phyloP scores from a whole-genome alignment of 2,888 invertebrate genomes.

The Pristionchus entomophagus region DNA sequence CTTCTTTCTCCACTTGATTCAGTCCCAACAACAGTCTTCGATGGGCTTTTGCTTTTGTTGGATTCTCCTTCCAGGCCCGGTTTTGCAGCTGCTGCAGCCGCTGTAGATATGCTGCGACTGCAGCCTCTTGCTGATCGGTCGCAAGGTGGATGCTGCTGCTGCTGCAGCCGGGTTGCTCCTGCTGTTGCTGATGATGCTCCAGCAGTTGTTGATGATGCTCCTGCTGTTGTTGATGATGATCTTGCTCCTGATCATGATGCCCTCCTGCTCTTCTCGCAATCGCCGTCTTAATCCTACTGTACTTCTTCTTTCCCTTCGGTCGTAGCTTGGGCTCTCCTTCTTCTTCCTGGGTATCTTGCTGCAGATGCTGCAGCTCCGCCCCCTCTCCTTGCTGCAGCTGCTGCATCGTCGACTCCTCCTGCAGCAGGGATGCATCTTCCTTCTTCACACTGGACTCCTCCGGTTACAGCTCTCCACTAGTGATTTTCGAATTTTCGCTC shows the following conservation, averaged over 20 bases:
- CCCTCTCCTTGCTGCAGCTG: neutral
- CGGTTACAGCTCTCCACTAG: neutral
- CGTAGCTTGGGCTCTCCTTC: neutral
- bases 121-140: neutral
- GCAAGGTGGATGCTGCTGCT: neutral
- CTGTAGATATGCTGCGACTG: slow-evolving; percentile 3
- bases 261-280: neutral
- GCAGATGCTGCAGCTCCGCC: neutral
- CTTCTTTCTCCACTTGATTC: slow-evolving; percentile 10
- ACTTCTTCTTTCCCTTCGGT: slow-evolving; percentile 14
- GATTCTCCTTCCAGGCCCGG: neutral
- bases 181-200: too few species aligned
- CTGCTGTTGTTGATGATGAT: neutral
- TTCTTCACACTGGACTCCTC: neutral
- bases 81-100: slow-evolving; percentile 20
- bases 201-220: too few species aligned
- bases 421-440: slow-evolving; percentile 26
- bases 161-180: neutral
- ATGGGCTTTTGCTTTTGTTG: neutral
- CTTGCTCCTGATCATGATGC: neutral
- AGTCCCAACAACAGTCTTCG: neutral
- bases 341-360: neutral
- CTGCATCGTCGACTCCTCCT: slow-evolving; percentile 7
- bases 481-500: too few species aligned
- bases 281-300: slow-evolving; percentile 25